Base-by-base conservation (phyloP, 1,140 invertebrate genomes). In the Drosophila asahinai region DNA sequence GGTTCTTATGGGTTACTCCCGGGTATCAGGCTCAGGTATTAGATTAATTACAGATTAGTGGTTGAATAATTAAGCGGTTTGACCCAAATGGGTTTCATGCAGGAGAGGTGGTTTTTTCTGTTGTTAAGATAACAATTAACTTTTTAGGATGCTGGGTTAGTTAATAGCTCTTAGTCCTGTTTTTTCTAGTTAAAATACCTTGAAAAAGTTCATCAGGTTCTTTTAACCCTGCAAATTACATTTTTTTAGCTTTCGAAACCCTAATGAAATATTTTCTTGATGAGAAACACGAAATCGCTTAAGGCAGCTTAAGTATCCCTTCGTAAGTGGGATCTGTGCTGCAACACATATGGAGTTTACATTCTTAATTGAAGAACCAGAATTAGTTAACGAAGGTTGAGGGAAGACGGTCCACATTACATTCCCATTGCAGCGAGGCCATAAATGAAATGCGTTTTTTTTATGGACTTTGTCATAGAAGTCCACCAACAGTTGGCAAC, bases 381-480 rank as follows among this genome's bases (percentile, higher is more conserved):
- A 79, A 55, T 40, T 36, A 52, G 64, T 58, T 74, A 72, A 73
- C 70, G 43, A 73, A 43, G 55, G 64, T 80, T 61, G 8, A 45
- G 48, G 19, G 1, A 43, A 54, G 47, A 30, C 19, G 5, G 30
- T 27, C 40, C 43, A 47, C 30, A 66, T 51, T 33, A 25, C 59
- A 68, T 52, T 68, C 59, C 19, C 64, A 58, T 42, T 40, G 12
- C 15, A 38, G 33, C 19, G 75, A 65, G 59, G 48, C 83, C 83
- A 86, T 86, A 86, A 86, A 86, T 55, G 79, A 80, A 79, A 86
- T 86, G 83, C 55, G 51, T 72, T 75, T 55, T 80, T 67, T 71
- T 89, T 81, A 90, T 77, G 87, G 77, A 66, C 54, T 59, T 83
- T 78, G 84, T 87, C 84, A 82, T 86, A 86, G 83, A 82, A 80